These are phyloP conservation scores for Hippotragus niger DNA, from an alignment of 2,113 vertebrate species.

Conservation along the genomic window DNA sequence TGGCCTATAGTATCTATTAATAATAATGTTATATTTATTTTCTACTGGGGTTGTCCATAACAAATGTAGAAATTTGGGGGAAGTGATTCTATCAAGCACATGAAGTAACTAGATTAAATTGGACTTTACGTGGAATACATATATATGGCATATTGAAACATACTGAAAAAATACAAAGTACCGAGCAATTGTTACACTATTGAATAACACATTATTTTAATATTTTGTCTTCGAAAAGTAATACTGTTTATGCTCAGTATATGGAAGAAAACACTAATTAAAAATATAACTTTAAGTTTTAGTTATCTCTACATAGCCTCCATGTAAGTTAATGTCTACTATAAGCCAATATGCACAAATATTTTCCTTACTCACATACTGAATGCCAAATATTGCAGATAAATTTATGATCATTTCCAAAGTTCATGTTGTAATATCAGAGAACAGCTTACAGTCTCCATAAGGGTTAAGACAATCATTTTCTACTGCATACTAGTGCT, in stretches of 20 bases:
- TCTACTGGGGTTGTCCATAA: not conserved
- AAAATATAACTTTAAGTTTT: not conserved
- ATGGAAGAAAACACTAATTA: not conserved
- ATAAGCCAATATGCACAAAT: not conserved
- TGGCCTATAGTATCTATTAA: not conserved
- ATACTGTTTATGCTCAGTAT: not conserved
- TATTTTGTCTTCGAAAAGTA: not conserved
- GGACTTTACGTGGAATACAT: not conserved
- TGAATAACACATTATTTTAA: not conserved
- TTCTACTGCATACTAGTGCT: constrained; percentile 73
- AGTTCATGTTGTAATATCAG: not conserved
- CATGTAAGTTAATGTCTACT: not conserved
- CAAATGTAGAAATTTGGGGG: not conserved
- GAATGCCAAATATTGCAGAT: not conserved
- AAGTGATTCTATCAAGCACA: not conserved
- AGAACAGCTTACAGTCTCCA: constrained; percentile 5
- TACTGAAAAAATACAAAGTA: not conserved
- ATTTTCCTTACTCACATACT: constrained; percentile 1
- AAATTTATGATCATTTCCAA: not conserved
- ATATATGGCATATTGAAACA: constrained; percentile 22
- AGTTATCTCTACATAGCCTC: not conserved
- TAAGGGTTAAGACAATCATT: constrained; percentile 73
- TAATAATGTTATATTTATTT: constrained; percentile 13
- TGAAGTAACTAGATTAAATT: not conserved
- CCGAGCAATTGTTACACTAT: not conserved